These are phyloP conservation scores for Siniperca chuatsi DNA, from an alignment of 2,113 vertebrate species.

Conservation along the genomic window DNA sequence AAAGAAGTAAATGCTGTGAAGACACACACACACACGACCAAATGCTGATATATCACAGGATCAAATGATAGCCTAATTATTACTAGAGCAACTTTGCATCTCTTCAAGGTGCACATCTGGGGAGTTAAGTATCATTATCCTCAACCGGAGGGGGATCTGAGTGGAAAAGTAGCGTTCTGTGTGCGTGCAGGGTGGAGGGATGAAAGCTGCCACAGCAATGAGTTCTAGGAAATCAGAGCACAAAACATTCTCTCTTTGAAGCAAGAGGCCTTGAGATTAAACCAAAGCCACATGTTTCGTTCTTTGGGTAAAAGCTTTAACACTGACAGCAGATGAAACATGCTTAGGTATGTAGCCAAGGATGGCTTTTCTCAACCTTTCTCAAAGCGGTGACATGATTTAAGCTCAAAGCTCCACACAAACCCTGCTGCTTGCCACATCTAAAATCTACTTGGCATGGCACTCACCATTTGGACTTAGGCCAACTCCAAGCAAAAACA, in stretches of 20 bases:
- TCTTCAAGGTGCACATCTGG: slow-evolving; percentile 1
- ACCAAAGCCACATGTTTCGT: slow-evolving; percentile 52
- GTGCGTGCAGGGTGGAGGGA: slow-evolving; percentile 22
- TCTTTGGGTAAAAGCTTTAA: neutral
- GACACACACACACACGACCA: neutral
- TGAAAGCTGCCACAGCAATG: neutral
- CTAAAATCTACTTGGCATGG: neutral
- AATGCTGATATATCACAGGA: neutral
- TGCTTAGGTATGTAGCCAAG: neutral
- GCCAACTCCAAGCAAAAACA: neutral
- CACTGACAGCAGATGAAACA: neutral
- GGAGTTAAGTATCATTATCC: neutral
- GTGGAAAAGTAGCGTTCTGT: neutral
- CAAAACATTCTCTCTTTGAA: slow-evolving; percentile 57
- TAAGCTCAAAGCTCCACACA: neutral
- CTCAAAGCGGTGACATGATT: neutral
- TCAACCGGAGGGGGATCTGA: neutral
- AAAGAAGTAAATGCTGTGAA: neutral
- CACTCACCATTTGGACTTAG: neutral
- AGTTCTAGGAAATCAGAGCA: slow-evolving; percentile 79
- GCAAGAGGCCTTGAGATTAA: slow-evolving; percentile 34
- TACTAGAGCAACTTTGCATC: neutral
- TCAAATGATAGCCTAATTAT: slow-evolving; percentile 2
- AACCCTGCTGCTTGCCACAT: neutral
- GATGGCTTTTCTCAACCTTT: neutral